Base-by-base conservation (phyloP, 2,113 vertebrate species). In the Leucopsar rothschildi region DNA sequence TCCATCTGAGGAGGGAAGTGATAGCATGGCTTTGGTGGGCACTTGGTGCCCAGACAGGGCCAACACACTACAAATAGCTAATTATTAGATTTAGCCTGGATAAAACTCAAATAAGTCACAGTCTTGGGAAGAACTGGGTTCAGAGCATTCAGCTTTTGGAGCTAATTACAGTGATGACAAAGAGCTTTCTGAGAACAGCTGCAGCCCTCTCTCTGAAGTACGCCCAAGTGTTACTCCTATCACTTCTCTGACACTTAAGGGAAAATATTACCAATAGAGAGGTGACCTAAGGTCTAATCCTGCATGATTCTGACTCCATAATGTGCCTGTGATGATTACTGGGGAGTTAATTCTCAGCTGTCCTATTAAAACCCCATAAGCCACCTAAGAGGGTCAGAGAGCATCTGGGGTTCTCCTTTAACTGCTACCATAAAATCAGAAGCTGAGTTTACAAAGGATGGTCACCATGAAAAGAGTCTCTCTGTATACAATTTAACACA, bases 291-390 rank as follows among this genome's bases (percentile, higher is more conserved):
- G 92, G 85, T 91, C 95, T 85, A 68, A 78, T 56, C 49, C 60
- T 78, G 71, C 79, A 29, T 24, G 53, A n/a, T 81, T 83, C 82
- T 81, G 75, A 71, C 61, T 94, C 82, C 57, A 50, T 92, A 78
- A 88, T 37, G 53, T 64, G 59, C 53, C 86, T 61, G 5, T 49
- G 56, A 71, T 88, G 72, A 86, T 91, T 86, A 53, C 68, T 65
- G 75, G 56, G 84, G 82, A 79, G 84, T 91, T 91, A 95, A 97
- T 82, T 87, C 96, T 92, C 96, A 96, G 61, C 89, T 88, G 93
- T 82, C 91, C 82, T 64, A 95, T 95, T 95, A 95, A 97, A 97
- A 90, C 68, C 56, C 83, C 80, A 92, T 96, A 69, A 97, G 83
- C 63, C 94, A 96, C 49, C 94, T 94, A 85, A 97, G 94, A 96